Evolutionary conservation across 2,113 vertebrate genomes (phyloP), one percentile per base, ranked within the genome.

Genomic region (Axis porcinus): DNA sequence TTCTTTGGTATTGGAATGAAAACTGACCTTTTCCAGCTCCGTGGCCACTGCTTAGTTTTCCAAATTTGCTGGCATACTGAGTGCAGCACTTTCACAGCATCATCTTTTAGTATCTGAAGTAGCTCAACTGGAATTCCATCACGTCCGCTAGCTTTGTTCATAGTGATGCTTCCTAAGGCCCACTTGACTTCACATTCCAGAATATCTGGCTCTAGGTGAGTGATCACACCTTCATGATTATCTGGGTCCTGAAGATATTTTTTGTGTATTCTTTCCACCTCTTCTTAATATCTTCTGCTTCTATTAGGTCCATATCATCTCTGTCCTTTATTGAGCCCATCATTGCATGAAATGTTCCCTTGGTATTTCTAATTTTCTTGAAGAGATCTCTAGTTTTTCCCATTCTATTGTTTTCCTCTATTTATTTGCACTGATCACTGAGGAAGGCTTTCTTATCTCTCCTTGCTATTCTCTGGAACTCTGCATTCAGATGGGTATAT

Each of bases 221-320:
- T 64, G 33, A 64, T 64, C 7, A 0, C 62, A 64, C 15, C 15
- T 9, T 64, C 0, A 0, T n/a, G 7, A 17, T n/a, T n/a, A n/a
- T 64, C 33, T 17, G 33, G 30, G 62, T 64, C 30, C 8, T 64
- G 62, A n/a, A 17, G 62, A 64, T 64, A 15, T n/a, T n/a, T 64
- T 64, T 64, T 64, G 15, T 67, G 16, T 67, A 67, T 67, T n/a
- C 33, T 67, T 67, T 16, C 16, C 62, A 67, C 62, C 62, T 64
- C 3, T 67, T 67, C 33, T 67, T 67, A 67, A n/a, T 19, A n/a
- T n/a, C 7, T 67, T 67, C 33, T 67, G 62, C 33, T 67, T 67
- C 33, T n/a, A 3, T 67, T 67, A 19, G 62, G 33, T 67, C 62
- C 33, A n/a, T n/a, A 67, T 16, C 16, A n/a, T n/a, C 16, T 67